Evolutionary conservation across 2,113 vertebrate genomes (phyloP).

Genomic region (Erythrocebus patas): DNA sequence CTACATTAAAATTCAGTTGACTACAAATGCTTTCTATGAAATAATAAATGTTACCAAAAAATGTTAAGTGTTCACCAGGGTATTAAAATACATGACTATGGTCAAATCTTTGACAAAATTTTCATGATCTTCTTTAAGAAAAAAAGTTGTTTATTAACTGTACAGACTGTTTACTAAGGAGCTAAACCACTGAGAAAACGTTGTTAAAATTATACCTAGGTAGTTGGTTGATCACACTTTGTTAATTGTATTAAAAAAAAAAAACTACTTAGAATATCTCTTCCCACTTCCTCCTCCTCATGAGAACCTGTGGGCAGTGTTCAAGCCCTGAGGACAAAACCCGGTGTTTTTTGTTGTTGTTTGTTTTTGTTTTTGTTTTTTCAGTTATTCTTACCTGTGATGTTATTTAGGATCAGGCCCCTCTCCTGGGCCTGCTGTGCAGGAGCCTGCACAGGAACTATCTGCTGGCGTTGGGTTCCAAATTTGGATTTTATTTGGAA

Average conservation of each 20-base stretch:
- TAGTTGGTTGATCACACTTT: background rate
- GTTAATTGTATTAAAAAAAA: background rate
- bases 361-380: background rate
- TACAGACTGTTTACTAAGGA: background rate
- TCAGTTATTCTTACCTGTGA: background rate
- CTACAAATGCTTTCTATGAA: background rate
- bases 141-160: background rate
- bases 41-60: background rate
- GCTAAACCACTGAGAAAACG: background rate
- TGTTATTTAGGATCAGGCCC: background rate
- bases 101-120: background rate
- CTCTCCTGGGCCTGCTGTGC: background rate
- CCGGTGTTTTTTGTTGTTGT: background rate
- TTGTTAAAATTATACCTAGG: background rate
- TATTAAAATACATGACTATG: background rate
- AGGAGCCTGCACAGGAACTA: background rate
- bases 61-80: background rate
- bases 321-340: background rate
- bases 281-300: background rate
- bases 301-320: background rate
- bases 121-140: background rate
- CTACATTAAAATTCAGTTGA: background rate
- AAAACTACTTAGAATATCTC: background rate
- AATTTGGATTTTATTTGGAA: background rate
- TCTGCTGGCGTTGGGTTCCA: background rate